Conservation (phyloP, 2,888 invertebrate species). For the Ophioninae sp. region DNA sequence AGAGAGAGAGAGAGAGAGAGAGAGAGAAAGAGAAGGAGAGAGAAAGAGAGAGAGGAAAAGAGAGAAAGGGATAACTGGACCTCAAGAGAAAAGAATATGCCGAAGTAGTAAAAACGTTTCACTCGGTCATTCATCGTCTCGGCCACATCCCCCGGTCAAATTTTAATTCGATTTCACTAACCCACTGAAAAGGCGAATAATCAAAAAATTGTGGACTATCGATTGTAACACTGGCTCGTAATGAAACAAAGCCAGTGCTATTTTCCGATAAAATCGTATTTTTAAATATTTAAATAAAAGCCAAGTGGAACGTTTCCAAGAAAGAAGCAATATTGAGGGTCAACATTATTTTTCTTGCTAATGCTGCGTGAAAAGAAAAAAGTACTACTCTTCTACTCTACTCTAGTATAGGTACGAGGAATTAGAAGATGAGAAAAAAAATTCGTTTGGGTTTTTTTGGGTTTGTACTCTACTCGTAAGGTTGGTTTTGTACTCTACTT, state of each 20-base stretch:
- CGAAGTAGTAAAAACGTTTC: constrained; percentile 41
- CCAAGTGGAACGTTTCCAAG: no score
- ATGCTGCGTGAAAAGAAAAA: no score
- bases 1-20: constrained; percentile 23
- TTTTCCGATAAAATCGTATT: neutral
- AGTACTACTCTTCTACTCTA: no score
- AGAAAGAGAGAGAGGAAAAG: constrained; percentile 34
- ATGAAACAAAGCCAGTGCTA: neutral
- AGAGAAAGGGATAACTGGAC: constrained; percentile 24
- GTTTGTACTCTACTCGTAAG: no score
- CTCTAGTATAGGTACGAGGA: no score
- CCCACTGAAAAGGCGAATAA: neutral
- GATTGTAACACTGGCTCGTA: constrained; percentile 5
- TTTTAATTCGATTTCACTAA: constrained; percentile 16
- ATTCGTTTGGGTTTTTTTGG: no score
- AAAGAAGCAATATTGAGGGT: no score
- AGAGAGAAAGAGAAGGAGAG: neutral
- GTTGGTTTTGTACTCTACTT: no score
- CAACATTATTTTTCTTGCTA: no score
- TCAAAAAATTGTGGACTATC: constrained; percentile 25
- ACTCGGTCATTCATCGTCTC: constrained; percentile 26
- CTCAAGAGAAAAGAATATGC: constrained; percentile 24
- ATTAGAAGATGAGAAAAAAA: no score
- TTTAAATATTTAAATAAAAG: neutral
- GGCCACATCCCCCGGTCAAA: constrained; percentile 7